These are phyloP conservation scores for Imbricaverruca yamaguchii DNA, from an alignment of 2,888 invertebrate genomes.

Conservation along the genomic window DNA sequence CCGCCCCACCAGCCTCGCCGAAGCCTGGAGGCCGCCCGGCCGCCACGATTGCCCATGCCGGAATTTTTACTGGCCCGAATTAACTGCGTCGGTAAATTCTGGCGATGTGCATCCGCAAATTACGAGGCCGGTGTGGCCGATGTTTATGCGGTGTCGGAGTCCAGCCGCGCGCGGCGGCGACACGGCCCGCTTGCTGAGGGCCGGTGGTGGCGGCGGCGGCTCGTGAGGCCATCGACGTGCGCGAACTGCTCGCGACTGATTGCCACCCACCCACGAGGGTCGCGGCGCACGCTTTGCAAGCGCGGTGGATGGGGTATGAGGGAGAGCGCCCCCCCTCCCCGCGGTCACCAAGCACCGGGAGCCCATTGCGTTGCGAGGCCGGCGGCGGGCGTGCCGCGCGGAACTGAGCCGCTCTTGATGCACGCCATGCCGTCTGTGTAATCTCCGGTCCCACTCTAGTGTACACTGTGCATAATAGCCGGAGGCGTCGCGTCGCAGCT, in stretches of 20 bases:
- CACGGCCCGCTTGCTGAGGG: background rate
- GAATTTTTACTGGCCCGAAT: constrained; percentile 12
- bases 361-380: no score
- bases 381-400: no score
- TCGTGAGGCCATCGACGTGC: background rate
- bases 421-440: no score
- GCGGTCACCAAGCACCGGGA: no score
- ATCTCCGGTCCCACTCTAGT: no score
- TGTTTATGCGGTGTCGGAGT: background rate
- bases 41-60: background rate
- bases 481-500: no score
- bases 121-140: background rate
- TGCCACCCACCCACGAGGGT: background rate
- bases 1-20: background rate
- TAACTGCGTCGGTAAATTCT: background rate
- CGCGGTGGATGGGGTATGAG: background rate
- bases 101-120: background rate
- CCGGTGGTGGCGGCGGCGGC: background rate
- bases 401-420: no score
- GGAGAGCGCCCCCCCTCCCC: no score
- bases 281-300: background rate
- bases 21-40: background rate
- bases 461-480: no score
- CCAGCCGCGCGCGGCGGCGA: background rate
- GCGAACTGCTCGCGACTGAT: background rate